Percentiles rank a stretch among this genome's conserved stretches.
Evolutionary conservation across 2,797 vertebrate species (phyloP).

Genomic region (Crax fasciolata): DNA sequence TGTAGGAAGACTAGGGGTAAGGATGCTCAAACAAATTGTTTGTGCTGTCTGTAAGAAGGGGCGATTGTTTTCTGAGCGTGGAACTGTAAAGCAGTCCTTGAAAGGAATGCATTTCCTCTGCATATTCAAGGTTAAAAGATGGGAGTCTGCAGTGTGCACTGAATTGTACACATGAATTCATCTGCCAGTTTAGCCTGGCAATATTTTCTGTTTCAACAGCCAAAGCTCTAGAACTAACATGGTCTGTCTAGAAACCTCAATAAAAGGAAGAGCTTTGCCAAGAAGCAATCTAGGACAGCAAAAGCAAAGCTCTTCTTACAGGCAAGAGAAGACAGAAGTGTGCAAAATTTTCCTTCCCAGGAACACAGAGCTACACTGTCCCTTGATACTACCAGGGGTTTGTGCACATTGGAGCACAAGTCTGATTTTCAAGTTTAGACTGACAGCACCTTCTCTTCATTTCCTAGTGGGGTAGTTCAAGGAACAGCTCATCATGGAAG

Average conservation of each 20-base stretch:
- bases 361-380: background rate
- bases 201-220: background rate
- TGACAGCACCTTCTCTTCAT: background rate
- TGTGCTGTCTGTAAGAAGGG: background rate
- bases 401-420: background rate
- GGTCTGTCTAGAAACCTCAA: conserved; percentile 24
- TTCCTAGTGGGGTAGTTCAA: background rate
- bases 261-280: conserved; percentile 11
- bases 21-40: background rate
- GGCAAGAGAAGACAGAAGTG: background rate
- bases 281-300: background rate
- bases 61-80: background rate
- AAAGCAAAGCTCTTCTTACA: background rate
- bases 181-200: conserved; percentile 41
- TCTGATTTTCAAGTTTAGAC: background rate
- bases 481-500: background rate
- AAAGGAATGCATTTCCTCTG: background rate
- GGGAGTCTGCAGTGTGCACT: background rate
- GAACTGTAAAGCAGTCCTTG: background rate
- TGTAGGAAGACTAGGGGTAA: background rate
- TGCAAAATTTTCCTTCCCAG: background rate
- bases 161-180: background rate
- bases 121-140: background rate
- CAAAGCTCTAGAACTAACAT: conserved; percentile 27
- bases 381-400: background rate